These are phyloP conservation scores for Lagodon rhomboides DNA, from an alignment of 2,797 vertebrate genomes.

Conservation along the genomic window DNA sequence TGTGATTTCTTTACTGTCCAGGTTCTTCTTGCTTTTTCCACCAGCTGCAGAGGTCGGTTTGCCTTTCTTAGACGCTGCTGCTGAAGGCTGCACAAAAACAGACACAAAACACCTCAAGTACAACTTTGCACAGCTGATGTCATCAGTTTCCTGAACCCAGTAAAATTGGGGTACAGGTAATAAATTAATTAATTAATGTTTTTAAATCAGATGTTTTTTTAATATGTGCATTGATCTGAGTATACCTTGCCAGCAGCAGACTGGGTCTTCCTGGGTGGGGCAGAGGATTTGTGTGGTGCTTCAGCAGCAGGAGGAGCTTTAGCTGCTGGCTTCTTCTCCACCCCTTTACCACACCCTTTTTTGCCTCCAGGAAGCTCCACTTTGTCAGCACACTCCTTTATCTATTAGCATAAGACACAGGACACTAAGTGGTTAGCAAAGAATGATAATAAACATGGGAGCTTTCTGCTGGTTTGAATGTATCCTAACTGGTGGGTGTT, in stretches of 20 bases:
- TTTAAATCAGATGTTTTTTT: neutral
- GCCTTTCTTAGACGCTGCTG: slow-evolving; percentile 90
- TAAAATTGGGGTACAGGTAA: neutral
- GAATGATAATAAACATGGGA: neutral
- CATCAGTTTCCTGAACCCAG: no score
- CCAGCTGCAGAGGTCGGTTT: slow-evolving; percentile 85
- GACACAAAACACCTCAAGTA: neutral
- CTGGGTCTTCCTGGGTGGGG: slow-evolving; percentile 87
- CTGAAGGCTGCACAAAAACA: slow-evolving; percentile 76
- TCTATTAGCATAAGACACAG: slow-evolving; percentile 79
- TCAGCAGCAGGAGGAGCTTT: slow-evolving; percentile 85
- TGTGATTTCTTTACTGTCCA: slow-evolving; percentile 89
- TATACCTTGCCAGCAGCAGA: slow-evolving; percentile 86
- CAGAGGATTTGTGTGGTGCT: slow-evolving; percentile 81
- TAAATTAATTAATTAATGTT: neutral
- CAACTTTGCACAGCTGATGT: neutral
- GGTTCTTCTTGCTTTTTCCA: slow-evolving; percentile 90
- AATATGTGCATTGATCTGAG: neutral
- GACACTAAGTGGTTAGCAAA: neutral
- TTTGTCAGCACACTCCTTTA: slow-evolving; percentile 97
- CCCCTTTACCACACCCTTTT: slow-evolving; percentile 84
- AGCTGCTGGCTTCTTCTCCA: slow-evolving; percentile 88
- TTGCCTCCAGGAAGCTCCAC: slow-evolving; percentile 91
- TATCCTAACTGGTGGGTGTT: neutral
- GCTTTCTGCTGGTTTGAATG: neutral